Conservation (phyloP, 1,140 invertebrate species). For the Coelopa frigida region DNA sequence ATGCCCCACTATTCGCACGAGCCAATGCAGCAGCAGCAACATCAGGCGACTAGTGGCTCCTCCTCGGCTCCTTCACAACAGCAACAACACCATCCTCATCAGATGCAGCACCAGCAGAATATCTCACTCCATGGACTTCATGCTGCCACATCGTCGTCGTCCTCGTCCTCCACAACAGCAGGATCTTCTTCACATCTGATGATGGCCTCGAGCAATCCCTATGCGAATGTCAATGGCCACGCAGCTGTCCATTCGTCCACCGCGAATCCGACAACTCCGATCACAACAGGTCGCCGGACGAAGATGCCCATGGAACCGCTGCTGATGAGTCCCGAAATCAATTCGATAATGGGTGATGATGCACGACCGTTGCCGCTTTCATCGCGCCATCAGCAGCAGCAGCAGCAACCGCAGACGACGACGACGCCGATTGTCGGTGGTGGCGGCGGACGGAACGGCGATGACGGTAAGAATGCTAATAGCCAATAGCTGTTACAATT, state of each 20-base stretch:
- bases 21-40: slow-evolving; percentile 21
- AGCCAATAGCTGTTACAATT: too few species aligned
- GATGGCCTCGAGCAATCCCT: slow-evolving; percentile 5
- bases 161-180: not conserved
- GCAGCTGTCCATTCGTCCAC: slow-evolving; percentile 24
- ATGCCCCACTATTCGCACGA: slow-evolving; percentile 31
- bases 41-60: slow-evolving; percentile 7
- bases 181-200: too few species aligned
- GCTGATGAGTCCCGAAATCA: slow-evolving; percentile 43
- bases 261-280: slow-evolving; percentile 26
- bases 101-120: too few species aligned
- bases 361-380: slow-evolving; percentile 25
- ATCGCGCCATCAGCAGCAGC: slow-evolving; percentile 6
- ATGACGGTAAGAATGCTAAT: slow-evolving; percentile 11
- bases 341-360: slow-evolving; percentile 37
- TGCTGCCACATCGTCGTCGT: too few species aligned
- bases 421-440: slow-evolving; percentile 10
- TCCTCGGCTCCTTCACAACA: too few species aligned
- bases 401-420: slow-evolving; percentile 14
- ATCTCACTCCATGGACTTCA: too few species aligned
- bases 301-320: slow-evolving; percentile 32
- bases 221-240: slow-evolving; percentile 19
- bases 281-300: slow-evolving; percentile 15
- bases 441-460: slow-evolving; percentile 4
- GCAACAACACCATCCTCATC: too few species aligned